These are phyloP conservation scores for Drosophila ustulata DNA, from an alignment of 2,888 invertebrate genomes.

Conservation along the genomic window DNA sequence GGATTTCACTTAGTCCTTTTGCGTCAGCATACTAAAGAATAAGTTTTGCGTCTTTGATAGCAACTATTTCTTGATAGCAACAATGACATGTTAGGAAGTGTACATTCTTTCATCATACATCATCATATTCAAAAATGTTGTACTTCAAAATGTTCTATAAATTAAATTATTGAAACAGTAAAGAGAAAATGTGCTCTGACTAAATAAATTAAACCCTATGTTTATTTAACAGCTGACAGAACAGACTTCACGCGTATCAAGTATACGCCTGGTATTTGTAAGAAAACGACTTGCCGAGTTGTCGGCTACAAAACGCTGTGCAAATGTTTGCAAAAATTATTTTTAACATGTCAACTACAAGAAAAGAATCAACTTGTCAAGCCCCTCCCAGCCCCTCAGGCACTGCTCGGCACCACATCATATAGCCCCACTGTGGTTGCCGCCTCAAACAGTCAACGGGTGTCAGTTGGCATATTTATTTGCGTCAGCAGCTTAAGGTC, in stretches of 20 bases:
- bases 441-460: conserved; percentile 25
- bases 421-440: background rate
- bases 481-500: conserved; percentile 54
- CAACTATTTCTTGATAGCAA: background rate
- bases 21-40: background rate
- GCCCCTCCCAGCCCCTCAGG: background rate
- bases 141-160: background rate
- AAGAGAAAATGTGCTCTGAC: background rate
- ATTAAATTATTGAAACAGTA: background rate
- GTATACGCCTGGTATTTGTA: conserved; percentile 51
- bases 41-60: conserved; percentile 11
- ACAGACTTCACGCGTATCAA: conserved; percentile 29
- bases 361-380: conserved; percentile 29
- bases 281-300: conserved; percentile 12
- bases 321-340: conserved; percentile 63
- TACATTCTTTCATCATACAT: background rate
- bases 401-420: background rate
- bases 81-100: background rate
- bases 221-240: conserved; percentile 2
- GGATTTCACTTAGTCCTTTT: background rate
- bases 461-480: conserved; percentile 54
- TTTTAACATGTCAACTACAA: conserved; percentile 58
- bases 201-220: conserved; percentile 18
- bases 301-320: conserved; percentile 42
- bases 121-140: background rate